Percentiles rank a stretch among this genome's conserved stretches.
phyloP scores from a whole-genome alignment of 92 coral and sea anemone species.

The Epizoanthus illoricatus region DNA sequence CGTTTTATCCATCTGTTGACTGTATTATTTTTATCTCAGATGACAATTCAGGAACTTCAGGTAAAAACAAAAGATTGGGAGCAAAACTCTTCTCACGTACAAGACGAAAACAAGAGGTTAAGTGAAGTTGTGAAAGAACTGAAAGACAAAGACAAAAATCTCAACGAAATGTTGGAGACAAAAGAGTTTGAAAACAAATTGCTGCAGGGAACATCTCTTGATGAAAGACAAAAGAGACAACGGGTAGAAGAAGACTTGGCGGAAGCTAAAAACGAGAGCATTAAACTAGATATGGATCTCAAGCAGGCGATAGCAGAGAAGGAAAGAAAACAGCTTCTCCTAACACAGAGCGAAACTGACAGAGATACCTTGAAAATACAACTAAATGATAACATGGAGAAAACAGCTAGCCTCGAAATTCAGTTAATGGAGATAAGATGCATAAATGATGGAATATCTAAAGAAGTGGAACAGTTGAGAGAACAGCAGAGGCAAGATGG shows the following conservation, averaged over 20 bases:
- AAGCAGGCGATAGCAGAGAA: conserved; percentile 53
- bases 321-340: conserved; percentile 56
- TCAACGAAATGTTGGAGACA: conserved; percentile 38
- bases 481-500: conserved; percentile 69
- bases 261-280: conserved; percentile 58
- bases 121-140: conserved; percentile 58
- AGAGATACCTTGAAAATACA: conserved; percentile 57
- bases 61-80: conserved; percentile 42
- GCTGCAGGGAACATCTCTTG: conserved; percentile 7
- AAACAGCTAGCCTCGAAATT: conserved; percentile 73
- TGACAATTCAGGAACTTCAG: conserved; percentile 33
- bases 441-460: conserved; percentile 69
- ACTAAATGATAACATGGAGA: conserved; percentile 75
- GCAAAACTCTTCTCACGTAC: conserved; percentile 25
- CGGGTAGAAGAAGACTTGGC: conserved; percentile 67
- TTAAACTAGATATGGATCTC: conserved; percentile 64
- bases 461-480: conserved; percentile 60
- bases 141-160: conserved; percentile 52
- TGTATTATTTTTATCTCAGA: conserved; percentile 4
- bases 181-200: not conserved
- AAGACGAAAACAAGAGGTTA: conserved; percentile 56
- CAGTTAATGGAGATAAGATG: conserved; percentile 81
- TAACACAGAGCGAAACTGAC: conserved; percentile 71
- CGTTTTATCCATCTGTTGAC: too few species aligned
- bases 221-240: conserved; percentile 37